Base-by-base conservation (phyloP, 2,113 vertebrate species). In the Sisor rabdophorus region DNA sequence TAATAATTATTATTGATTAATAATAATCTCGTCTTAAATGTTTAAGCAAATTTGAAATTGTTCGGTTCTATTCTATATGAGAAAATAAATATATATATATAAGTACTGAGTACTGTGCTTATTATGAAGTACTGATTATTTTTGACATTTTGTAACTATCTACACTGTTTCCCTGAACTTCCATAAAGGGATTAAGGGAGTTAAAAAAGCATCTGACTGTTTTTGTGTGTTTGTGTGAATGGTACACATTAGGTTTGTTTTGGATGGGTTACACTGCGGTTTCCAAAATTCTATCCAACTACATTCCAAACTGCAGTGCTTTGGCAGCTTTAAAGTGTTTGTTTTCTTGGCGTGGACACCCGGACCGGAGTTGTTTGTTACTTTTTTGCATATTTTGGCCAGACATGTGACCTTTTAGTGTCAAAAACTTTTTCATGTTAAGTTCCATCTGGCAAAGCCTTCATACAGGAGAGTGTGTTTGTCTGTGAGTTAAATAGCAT, bases 171-270 rank as follows among this genome's bases (percentile, higher is more conserved):
- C 17, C 22, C 20, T 11, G 11, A 26, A 50, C 40, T 10, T 30
- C 32, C 10, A 44, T 73, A 22, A 47, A 47, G n/a, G 15, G 8
- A 48, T 44, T n/a, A 2, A n/a, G 20, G 20, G 24, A 15, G 22
- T 36, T 16, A 48, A 26, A 48, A 65, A 20, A 20, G 44, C 28
- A 74, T 53, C 72, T 60, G 59, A 76, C 61, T 58, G 13, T 64
- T 30, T 28, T 56, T 59, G 52, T 74, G 50, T 80, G 73, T 70
- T 71, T 81, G 59, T 77, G 52, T 76, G 69, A 53, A 56, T 67
- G 47, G 24, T 48, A 73, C 77, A 64, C 61, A 44, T 76, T 54
- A 54, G 17, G 80, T 81, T 84, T 84, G 78, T 79, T 77, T 84
- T 84, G 79, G 82, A 81, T 44, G 44, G 28, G 32, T 28, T 47